Evolutionary conservation across 1,140 invertebrate genomes (phyloP), one percentile per base, ranked within the genome.

Genomic region (Manduca sexta): DNA sequence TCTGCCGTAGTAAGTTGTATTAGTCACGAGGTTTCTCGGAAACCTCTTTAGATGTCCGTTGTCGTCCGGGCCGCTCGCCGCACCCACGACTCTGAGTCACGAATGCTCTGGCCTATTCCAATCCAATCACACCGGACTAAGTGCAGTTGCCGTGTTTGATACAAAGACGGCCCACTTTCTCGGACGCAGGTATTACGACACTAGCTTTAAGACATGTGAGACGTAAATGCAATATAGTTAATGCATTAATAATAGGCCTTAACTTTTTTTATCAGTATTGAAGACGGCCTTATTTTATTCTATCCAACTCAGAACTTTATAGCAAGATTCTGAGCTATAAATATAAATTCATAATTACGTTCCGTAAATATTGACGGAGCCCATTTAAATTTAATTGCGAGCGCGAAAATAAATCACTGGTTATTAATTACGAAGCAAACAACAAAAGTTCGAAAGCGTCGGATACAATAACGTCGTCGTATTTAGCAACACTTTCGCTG

Each of bases 401-500:
- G 8, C 21, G 21, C 21, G 21, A 26, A n/a, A n/a, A 26, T 26
- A 5, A 26, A 26, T 26, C 21, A 26, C 21, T 8, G 4, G 21
- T 26, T 12, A 35, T 35, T 12, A 46, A 46, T 46, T 47, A 49
- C 16, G 45, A 57, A 15, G 45, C 52, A 49, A 61, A 55, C 58
- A 31, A 37, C 54, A 46, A 26, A 56, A 43, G 51, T 74, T 71
- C 52, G 75, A 84, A 84, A 84, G 77, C 73, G 70, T 69, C 62
- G 69, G 69, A 76, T 62, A 47, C 62, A 69, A 52, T 63, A 69
- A 69, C 61, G 58, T 52, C 59, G 55, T 52, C 54, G 52, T 56
- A 61, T 73, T 76, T 71, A 84, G 74, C 60, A 64, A 75, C 72
- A 84, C 80, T 84, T 84, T 84, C 80, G 60, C 78, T 59, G 56